Base-by-base conservation (phyloP, 1,140 invertebrate genomes). In the Glomeris maerens region DNA sequence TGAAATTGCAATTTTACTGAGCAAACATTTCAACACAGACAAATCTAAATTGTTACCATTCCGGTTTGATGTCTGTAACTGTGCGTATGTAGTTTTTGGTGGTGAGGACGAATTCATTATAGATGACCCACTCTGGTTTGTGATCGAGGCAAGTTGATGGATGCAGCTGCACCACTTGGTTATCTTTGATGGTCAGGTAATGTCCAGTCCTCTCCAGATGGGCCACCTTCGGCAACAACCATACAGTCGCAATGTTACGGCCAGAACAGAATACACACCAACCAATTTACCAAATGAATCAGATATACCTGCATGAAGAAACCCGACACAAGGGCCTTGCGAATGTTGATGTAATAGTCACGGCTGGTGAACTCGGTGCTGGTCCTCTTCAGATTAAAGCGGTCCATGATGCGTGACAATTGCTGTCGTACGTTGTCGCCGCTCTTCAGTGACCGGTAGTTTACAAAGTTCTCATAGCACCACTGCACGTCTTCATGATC, bases 271-370 rank as follows among this genome's bases (percentile, higher is more conserved):
- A n/a, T n/a, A n/a, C n/a, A n/a, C n/a, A n/a, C n/a, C n/a, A n/a
- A n/a, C n/a, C n/a, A n/a, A n/a, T n/a, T n/a, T n/a, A n/a, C n/a
- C n/a, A n/a, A n/a, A n/a, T n/a, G n/a, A n/a, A n/a, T n/a, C n/a
- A n/a, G n/a, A n/a, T n/a, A n/a, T n/a, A n/a, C 92, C 81, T 99
- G 95, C 95, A 98, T 99, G 65, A 98, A 99, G 64, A 97, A 98
- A 47, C 95, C 95, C 58, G 92, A 83, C 10, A 98, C 92, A 13
- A 98, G 74, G 0, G 95, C 92, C 72, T 98, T 98, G 53, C 95
- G 75, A 58, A 99, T 98, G 66, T 98, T 98, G 42, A 97, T 81
- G 65, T 98, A 98, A 66, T 99, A 99, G 69, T 98, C 94, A 66
- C 93, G 85, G 27, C 88, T 94, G 27, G 88, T 95, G 66, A 99